These are phyloP conservation scores for Cirrhinus molitorella DNA, from an alignment of 2,797 vertebrate genomes.

Conservation along the genomic window DNA sequence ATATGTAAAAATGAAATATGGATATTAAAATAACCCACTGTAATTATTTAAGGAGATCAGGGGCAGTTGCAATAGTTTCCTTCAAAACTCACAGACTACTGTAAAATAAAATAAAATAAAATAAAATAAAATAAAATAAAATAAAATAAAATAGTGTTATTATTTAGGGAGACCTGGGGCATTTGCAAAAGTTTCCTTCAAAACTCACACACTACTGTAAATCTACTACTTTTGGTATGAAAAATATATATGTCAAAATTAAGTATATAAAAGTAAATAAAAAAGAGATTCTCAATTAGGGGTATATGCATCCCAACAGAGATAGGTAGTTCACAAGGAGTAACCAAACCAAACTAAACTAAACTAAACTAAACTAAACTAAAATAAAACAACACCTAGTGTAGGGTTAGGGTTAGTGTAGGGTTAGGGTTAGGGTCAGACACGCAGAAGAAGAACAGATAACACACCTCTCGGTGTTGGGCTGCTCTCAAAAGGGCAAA, in stretches of 20 bases:
- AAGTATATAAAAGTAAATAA: no score
- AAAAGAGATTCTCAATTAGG: no score
- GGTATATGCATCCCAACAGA: no score
- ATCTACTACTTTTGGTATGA: no score
- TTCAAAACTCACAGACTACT: neutral
- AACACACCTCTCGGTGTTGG: constrained; percentile 62
- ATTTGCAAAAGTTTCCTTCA: neutral
- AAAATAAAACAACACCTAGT: no score
- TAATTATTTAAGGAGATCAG: neutral
- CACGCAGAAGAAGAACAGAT: constrained; percentile 70
- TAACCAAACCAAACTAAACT: no score
- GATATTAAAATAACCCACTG: neutral
- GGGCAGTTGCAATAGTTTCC: neutral
- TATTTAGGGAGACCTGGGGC: neutral
- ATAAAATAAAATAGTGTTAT: neutral
- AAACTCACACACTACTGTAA: neutral
- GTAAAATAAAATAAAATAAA: neutral
- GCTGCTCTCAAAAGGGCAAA: constrained; percentile 44
- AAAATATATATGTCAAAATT: no score
- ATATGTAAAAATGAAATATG: neutral
- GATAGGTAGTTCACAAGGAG: no score
- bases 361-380: no score
- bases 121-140: neutral
- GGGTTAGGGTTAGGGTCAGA: no score
- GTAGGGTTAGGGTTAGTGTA: no score